Conservation (phyloP, 2,113 vertebrate genomes). For the Ctenodactylus gundi region DNA sequence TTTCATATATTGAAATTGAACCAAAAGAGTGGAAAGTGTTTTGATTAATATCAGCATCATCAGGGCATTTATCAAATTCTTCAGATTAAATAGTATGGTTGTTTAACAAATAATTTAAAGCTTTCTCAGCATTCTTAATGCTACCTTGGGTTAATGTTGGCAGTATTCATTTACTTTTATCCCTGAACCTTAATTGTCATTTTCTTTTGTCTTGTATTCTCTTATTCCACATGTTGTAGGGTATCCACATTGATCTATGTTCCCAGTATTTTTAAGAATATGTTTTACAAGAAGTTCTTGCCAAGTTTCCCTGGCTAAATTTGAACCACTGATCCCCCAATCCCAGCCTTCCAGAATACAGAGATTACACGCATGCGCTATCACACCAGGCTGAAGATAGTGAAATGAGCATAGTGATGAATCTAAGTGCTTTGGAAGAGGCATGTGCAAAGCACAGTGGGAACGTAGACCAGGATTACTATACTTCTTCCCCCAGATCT, state of each 20-base stretch:
- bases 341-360: too few relatives aligned
- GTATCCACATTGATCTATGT: too few relatives aligned
- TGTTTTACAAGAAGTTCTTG: too few relatives aligned
- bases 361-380: too few relatives aligned
- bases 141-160: background rate
- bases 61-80: background rate
- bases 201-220: background rate
- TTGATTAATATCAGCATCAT: background rate
- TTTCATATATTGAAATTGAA: slow-evolving; percentile 20
- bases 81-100: background rate
- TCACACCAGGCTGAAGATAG: too few relatives aligned
- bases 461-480: background rate
- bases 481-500: background rate
- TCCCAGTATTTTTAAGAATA: too few relatives aligned
- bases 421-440: background rate
- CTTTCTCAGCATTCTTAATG: background rate
- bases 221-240: background rate
- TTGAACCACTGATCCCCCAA: too few relatives aligned
- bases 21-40: background rate
- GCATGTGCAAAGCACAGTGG: background rate
- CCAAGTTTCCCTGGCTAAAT: too few relatives aligned
- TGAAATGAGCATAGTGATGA: too few relatives aligned
- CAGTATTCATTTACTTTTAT: background rate
- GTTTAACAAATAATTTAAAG: background rate
- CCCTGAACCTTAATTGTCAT: background rate